Percentiles rank a stretch among this genome's conserved stretches.
These are phyloP conservation scores for Thaumetopoea pityocampa DNA, from an alignment of 1,140 invertebrate genomes.

Conservation along the genomic window DNA sequence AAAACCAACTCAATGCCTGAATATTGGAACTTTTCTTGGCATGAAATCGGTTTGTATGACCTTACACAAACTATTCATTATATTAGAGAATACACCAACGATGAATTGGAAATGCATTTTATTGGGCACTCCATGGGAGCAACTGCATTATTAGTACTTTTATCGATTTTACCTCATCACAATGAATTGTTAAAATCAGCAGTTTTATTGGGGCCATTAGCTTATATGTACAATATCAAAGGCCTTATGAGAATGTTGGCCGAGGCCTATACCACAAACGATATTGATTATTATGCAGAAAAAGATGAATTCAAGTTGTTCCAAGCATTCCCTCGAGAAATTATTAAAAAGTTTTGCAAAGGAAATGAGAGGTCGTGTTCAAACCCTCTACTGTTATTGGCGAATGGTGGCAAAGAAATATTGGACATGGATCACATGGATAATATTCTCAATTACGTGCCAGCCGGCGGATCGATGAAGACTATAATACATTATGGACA, in stretches of 20 bases:
- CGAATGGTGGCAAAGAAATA: conserved; percentile 20
- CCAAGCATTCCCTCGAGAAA: conserved; percentile 62
- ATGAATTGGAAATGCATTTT: conserved; percentile 69
- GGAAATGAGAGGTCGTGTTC: conserved; percentile 16
- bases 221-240: conserved; percentile 73
- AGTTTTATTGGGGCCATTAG: conserved; percentile 79
- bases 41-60: conserved; percentile 77
- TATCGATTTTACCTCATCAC: conserved; percentile 77
- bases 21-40: conserved; percentile 78
- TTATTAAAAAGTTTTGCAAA: conserved; percentile 76
- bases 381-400: conserved; percentile 25
- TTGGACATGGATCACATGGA: conserved; percentile 2
- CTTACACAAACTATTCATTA: conserved; percentile 72
- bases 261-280: conserved; percentile 61
- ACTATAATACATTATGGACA: conserved; percentile 77
- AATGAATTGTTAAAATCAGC: conserved; percentile 76
- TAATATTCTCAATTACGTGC: conserved; percentile 12
- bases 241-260: conserved; percentile 65
- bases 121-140: conserved; percentile 82
- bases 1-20: conserved; percentile 75
- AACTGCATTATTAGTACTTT: conserved; percentile 76
- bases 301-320: conserved; percentile 14
- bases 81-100: conserved; percentile 48
- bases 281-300: conserved; percentile 42
- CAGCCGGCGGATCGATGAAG: conserved; percentile 25